Percentiles rank a stretch among this genome's conserved stretches.
Evolutionary conservation across 2,113 vertebrate genomes (phyloP).

Genomic region (Leptodactylus fuscus): DNA sequence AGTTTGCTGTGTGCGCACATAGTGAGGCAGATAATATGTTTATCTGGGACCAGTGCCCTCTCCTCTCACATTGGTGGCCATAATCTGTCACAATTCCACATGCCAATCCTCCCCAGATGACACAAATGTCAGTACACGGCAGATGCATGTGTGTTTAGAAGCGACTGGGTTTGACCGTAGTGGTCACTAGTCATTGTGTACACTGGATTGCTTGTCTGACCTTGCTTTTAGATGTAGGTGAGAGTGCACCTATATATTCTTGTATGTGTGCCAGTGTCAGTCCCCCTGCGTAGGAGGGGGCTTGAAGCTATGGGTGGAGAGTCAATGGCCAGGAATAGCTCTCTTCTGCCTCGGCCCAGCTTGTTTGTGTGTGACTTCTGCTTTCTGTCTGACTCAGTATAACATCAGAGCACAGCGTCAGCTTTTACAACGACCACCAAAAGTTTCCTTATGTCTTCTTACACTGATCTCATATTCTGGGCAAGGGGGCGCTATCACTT

Average conservation of each 20-base stretch:
- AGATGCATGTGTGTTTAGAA: neutral
- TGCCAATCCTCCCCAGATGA: neutral
- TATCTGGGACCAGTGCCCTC: neutral
- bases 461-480: neutral
- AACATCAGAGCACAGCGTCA: conserved; percentile 33
- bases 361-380: conserved; percentile 57
- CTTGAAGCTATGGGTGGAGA: conserved; percentile 37
- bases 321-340: conserved; percentile 45
- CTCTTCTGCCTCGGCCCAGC: conserved; percentile 51
- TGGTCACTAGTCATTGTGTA: neutral
- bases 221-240: neutral
- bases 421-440: neutral
- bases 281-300: conserved; percentile 43
- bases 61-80: neutral
- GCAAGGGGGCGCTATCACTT: neutral
- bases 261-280: conserved; percentile 14
- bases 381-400: conserved; percentile 54
- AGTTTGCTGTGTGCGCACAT: neutral
- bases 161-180: too few relatives aligned
- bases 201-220: too few relatives aligned
- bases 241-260: conserved; percentile 2
- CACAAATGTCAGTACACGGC: neutral
- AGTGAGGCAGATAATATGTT: neutral
- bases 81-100: conserved; percentile 8
- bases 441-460: neutral